A percentile compares a stretch with the other conserved stretches of the same genome.
Conservation (phyloP, 2,888 invertebrate species). For the Gibbula magus region DNA sequence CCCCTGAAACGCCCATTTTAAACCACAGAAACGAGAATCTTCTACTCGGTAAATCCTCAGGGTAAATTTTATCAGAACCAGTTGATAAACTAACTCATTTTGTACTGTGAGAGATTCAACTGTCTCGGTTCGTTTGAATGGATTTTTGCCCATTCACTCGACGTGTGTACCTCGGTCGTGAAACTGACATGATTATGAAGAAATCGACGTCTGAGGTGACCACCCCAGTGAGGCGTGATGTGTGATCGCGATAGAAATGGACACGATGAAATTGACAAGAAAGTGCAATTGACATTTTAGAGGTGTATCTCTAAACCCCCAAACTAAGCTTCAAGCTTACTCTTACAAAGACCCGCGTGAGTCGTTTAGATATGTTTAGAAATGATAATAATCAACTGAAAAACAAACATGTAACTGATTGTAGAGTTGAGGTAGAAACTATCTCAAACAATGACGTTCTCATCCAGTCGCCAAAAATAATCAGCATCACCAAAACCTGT, state of each 20-base stretch:
- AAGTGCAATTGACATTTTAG: conserved; percentile 7
- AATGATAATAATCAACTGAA: too few species aligned
- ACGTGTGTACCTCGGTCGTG: background rate
- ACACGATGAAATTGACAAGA: conserved; percentile 2
- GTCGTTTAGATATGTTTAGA: too few species aligned
- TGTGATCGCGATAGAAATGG: background rate
- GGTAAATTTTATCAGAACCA: background rate
- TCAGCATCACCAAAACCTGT: too few species aligned
- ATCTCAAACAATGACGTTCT: too few species aligned
- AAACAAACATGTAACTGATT: too few species aligned
- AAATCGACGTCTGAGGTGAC: too few species aligned
- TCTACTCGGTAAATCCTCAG: conserved; percentile 22
- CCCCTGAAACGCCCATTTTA: conserved; percentile 1
- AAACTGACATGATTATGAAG: background rate
- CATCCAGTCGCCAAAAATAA: too few species aligned
- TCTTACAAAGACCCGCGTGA: too few species aligned
- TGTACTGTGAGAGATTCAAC: conserved; percentile 2
- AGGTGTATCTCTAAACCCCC: background rate
- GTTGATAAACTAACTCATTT: background rate
- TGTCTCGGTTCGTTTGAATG: background rate
- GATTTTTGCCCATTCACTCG: conserved; percentile 8
- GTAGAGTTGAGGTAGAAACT: too few species aligned
- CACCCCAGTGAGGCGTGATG: background rate
- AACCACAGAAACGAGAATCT: conserved; percentile 34
- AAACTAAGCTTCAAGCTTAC: background rate